These are phyloP conservation scores for Mactromeris polynyma DNA, from an alignment of 2,888 invertebrate genomes.

Conservation along the genomic window DNA sequence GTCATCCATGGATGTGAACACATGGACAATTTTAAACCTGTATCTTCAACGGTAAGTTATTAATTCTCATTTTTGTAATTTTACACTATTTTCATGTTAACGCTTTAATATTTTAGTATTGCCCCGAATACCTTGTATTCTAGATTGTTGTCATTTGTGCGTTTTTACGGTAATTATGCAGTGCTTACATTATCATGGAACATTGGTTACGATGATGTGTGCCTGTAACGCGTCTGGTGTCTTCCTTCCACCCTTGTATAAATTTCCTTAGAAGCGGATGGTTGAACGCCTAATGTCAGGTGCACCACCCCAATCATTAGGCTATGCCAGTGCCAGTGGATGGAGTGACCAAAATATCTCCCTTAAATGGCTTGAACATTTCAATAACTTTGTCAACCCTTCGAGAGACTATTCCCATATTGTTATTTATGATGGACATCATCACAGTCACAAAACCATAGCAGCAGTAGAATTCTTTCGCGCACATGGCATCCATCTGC, in stretches of 20 bases:
- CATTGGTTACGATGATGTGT: constrained; percentile 63
- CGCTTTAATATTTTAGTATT: too few species aligned
- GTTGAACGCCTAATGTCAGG: constrained; percentile 77
- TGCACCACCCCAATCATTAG: constrained; percentile 81
- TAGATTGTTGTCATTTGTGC: too few species aligned
- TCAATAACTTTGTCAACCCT: constrained; percentile 79
- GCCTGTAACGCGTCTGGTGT: constrained; percentile 68
- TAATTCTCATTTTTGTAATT: too few species aligned
- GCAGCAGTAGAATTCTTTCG: constrained; percentile 81
- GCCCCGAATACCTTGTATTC: too few species aligned
- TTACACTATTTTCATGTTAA: too few species aligned
- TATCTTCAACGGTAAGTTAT: too few species aligned
- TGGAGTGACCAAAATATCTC: constrained; percentile 79
- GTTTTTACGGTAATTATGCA: too few species aligned
- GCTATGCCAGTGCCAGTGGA: constrained; percentile 77
- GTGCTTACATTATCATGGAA: too few species aligned
- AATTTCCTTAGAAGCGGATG: constrained; percentile 82
- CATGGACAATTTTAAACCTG: too few species aligned
- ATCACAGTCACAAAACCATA: constrained; percentile 77
- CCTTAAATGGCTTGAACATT: constrained; percentile 84
- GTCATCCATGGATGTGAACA: too few species aligned
- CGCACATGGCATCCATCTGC: constrained; percentile 81
- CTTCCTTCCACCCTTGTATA: constrained; percentile 72
- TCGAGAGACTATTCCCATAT: constrained; percentile 76
- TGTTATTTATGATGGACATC: constrained; percentile 85